Conservation (phyloP, 1,140 invertebrate genomes). For the Sitophilus oryzae region DNA sequence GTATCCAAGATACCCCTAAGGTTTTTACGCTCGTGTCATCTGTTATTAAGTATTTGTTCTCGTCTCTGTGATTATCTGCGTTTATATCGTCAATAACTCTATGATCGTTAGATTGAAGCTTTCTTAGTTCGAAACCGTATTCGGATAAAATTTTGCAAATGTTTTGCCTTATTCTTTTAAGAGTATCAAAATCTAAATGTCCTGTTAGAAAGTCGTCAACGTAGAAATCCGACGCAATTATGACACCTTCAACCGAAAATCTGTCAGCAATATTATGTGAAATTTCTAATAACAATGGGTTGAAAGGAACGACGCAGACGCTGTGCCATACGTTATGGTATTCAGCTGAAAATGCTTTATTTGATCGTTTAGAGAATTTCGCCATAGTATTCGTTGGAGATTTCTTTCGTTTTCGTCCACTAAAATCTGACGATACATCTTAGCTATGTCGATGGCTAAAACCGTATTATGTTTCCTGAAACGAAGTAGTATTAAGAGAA, state of each 20-base stretch:
- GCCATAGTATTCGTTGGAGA: conserved; percentile 44
- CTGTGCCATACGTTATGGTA: conserved; percentile 42
- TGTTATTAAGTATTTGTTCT: neutral
- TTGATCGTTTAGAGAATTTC: conserved; percentile 22
- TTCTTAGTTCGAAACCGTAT: conserved; percentile 10
- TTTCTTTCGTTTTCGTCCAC: conserved; percentile 31
- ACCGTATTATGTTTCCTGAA: conserved; percentile 36
- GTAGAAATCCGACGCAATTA: conserved; percentile 34
- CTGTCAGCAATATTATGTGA: conserved; percentile 10
- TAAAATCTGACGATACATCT: conserved; percentile 44
- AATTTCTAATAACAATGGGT: conserved; percentile 29
- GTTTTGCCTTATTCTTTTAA: conserved; percentile 8
- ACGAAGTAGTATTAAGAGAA: conserved; percentile 29
- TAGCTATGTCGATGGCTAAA: conserved; percentile 40
- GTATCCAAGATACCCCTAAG: conserved; percentile 36
- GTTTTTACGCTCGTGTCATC: conserved; percentile 25
- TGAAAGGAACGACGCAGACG: conserved; percentile 35
- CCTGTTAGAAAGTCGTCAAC: conserved; percentile 36
- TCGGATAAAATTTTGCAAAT: conserved; percentile 30
- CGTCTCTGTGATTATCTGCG: neutral
- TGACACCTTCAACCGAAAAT: conserved; percentile 23
- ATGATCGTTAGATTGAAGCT: conserved; percentile 8
- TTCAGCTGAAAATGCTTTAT: conserved; percentile 35
- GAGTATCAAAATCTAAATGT: conserved; percentile 23
- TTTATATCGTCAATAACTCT: neutral